These are phyloP conservation scores for Thecocarcelia acutangulata DNA, from an alignment of 2,888 invertebrate species.

Conservation along the genomic window DNA sequence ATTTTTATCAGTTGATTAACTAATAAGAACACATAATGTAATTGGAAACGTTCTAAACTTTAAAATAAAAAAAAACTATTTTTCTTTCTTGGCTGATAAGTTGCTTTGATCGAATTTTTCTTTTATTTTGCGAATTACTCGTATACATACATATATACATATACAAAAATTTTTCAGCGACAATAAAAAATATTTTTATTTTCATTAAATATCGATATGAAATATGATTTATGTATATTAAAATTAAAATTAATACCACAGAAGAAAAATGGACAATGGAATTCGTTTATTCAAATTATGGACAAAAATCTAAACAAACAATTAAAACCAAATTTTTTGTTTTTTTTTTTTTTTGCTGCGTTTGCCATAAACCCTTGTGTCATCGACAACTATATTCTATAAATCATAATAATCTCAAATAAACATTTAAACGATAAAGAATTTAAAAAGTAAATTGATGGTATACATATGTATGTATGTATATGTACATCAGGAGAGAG, in stretches of 20 bases:
- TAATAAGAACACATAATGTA: too few relatives aligned
- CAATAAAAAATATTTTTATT: too few relatives aligned
- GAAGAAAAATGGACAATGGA: conserved; percentile 28
- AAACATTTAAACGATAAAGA: conserved; percentile 44
- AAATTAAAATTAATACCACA: not conserved
- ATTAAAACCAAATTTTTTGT: too few relatives aligned
- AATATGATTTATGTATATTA: conserved; percentile 49
- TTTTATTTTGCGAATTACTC: too few relatives aligned
- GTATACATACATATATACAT: not conserved
- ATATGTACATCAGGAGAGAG: too few relatives aligned
- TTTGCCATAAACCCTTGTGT: conserved; percentile 57
- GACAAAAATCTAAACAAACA: conserved; percentile 14
- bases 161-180: too few relatives aligned
- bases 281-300: conserved; percentile 26
- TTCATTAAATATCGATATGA: conserved; percentile 53
- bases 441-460: not conserved
- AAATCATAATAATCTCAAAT: conserved; percentile 63
- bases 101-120: too few relatives aligned
- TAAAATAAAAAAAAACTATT: too few relatives aligned
- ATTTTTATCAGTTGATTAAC: too few relatives aligned
- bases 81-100: too few relatives aligned
- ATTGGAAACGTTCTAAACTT: too few relatives aligned
- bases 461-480: too few relatives aligned
- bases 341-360: conserved; percentile 15
- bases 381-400: conserved; percentile 34